Evolutionary conservation across 2,113 vertebrate species (phyloP).

Genomic region (Ochotona curzoniae): DNA sequence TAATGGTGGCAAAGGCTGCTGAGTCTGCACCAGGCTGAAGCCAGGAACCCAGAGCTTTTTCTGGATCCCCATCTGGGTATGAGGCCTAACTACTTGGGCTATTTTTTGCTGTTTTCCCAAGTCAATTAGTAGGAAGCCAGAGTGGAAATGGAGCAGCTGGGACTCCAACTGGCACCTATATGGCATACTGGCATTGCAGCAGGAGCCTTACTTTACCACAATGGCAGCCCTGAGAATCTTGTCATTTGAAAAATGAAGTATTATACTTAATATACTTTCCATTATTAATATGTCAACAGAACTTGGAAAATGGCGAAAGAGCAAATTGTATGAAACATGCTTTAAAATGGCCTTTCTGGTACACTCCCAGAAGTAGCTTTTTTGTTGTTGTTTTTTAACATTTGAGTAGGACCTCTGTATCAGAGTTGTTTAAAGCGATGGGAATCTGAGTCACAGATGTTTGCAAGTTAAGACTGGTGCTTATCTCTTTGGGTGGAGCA

Average conservation of each 20-base stretch:
- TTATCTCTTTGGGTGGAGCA: background rate
- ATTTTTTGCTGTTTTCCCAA: no score
- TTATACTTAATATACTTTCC: background rate
- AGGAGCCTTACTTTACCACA: no score
- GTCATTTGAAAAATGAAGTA: slow-evolving; percentile 22
- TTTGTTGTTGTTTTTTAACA: background rate
- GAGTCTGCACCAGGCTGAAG: no score
- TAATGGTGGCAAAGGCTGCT: no score
- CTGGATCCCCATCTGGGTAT: no score
- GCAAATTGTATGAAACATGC: background rate
- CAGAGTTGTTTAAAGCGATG: background rate
- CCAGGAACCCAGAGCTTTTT: no score
- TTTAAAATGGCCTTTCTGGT: background rate
- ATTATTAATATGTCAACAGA: background rate
- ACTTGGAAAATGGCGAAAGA: background rate
- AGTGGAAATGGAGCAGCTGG: no score
- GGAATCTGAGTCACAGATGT: background rate
- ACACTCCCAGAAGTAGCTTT: background rate
- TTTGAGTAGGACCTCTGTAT: background rate
- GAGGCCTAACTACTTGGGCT: no score
- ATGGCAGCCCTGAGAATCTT: background rate
- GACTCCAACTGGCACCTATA: no score
- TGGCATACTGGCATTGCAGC: no score
- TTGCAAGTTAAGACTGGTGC: background rate
- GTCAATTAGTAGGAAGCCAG: no score